Evolutionary conservation across 2,113 vertebrate genomes (phyloP), one percentile per base, ranked within the genome.

Genomic region (Xiphophorus maculatus): DNA sequence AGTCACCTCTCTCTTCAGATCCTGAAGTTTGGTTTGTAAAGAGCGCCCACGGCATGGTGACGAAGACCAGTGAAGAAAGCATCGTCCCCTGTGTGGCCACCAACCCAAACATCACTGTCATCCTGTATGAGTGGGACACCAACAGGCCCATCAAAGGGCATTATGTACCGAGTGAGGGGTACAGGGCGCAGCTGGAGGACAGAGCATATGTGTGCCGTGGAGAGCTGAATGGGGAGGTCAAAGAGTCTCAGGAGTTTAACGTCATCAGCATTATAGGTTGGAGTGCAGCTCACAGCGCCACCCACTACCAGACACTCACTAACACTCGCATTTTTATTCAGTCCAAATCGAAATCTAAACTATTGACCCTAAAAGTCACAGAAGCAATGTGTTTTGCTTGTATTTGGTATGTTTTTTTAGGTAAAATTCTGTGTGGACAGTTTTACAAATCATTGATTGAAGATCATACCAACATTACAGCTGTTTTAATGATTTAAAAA

Each of bases 1-100:
- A 66, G n/a, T 58, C 25, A 9, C 51, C 25, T 58, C 70, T 51
- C 68, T 54, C 69, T 17, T 14, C 87, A 99, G 98, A 99, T 80
- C 92, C 95, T 12, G 80, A 94, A 0, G 77, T 97, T 69, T 96
- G 94, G 94, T 99, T 99, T 87, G 89, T 97, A 17, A 93, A 96
- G 0, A 71, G 81, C 0, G 69, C 66, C 1, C 90, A 96, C 32
- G 91, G 94, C 7, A 94, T 98, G 91, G 96, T 98, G 69, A 94
- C 95, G 30, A 96, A 93, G 51, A 95, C 94, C 75, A 90, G 93
- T 10, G 90, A 91, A 1, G 95, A 96, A 77, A 92, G 87, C n/a
- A 93, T 90, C 69, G 92, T 99, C 73, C 97, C 98, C 0, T 99
- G 98, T 37, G 91, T 97, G 3, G 97, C 98, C 84, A 98, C 97